A percentile compares a stretch with the other conserved stretches of the same genome.
phyloP scores from a whole-genome alignment of 2,888 invertebrate species.

The Sympetrum striolatum region DNA sequence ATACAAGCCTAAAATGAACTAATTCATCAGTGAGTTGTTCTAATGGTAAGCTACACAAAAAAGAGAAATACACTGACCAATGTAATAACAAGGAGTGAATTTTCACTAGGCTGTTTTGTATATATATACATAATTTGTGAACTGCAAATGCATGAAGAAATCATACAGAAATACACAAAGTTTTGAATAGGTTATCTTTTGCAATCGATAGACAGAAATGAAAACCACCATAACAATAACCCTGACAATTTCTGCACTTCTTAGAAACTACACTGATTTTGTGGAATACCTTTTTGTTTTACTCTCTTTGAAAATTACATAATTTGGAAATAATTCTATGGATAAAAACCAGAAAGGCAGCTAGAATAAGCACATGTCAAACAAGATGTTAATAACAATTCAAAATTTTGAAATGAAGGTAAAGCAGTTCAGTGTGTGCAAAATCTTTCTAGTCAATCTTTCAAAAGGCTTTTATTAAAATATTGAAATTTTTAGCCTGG shows the following conservation, averaged over 20 bases:
- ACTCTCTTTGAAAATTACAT: too few relatives aligned
- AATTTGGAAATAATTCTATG: too few relatives aligned
- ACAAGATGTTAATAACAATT: not conserved
- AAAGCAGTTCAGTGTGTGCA: constrained; percentile 30
- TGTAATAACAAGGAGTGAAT: not conserved
- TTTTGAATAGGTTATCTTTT: too few relatives aligned
- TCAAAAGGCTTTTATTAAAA: constrained; percentile 29
- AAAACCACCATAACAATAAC: too few relatives aligned
- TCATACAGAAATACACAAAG: not conserved
- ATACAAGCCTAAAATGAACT: not conserved
- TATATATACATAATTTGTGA: not conserved
- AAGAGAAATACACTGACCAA: not conserved
- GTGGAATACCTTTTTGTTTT: too few relatives aligned
- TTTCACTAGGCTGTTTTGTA: not conserved
- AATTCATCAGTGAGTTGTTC: not conserved
- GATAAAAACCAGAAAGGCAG: too few relatives aligned
- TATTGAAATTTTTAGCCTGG: not conserved
- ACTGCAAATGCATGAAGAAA: not conserved
- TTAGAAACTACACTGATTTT: too few relatives aligned
- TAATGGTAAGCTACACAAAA: not conserved
- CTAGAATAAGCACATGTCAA: not conserved
- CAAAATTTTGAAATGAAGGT: not conserved
- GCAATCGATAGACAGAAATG: too few relatives aligned
- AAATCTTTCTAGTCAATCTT: constrained; percentile 27
- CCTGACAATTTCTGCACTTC: too few relatives aligned